These are phyloP conservation scores for Argyra leucocephala DNA, from an alignment of 2,888 invertebrate species.

Conservation along the genomic window DNA sequence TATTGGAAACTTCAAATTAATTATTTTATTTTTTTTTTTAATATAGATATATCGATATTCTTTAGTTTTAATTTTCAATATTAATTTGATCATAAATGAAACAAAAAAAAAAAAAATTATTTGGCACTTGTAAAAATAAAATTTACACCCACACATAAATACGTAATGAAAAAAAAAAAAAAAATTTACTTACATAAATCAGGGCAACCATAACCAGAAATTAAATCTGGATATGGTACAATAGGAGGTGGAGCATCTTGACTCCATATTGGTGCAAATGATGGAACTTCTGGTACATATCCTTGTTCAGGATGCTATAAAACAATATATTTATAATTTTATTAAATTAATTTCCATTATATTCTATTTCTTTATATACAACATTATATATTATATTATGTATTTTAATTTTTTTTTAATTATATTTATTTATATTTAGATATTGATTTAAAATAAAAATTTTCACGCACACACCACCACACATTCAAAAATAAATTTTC, in stretches of 20 bases:
- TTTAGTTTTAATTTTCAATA: too few relatives aligned
- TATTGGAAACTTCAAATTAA: too few relatives aligned
- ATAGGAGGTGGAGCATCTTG: conserved; percentile 50
- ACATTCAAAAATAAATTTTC: conserved; percentile 15
- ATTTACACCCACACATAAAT: background rate
- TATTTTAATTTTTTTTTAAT: conserved; percentile 7
- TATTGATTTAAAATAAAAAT: background rate
- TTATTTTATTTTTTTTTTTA: too few relatives aligned
- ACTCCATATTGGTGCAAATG: conserved; percentile 42
- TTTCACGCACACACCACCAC: too few relatives aligned
- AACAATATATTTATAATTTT: conserved; percentile 23
- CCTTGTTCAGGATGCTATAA: conserved; percentile 39
- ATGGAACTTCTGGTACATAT: conserved; percentile 42
- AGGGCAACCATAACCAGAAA: conserved; percentile 59
- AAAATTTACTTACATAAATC: conserved; percentile 48
- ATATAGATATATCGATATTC: too few relatives aligned
- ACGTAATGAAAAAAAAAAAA: background rate
- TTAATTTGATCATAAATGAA: too few relatives aligned
- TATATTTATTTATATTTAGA: background rate
- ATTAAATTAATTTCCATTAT: background rate
- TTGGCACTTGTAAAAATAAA: too few relatives aligned
- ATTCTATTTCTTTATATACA: too few relatives aligned
- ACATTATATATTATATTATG: too few relatives aligned
- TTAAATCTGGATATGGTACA: conserved; percentile 58
- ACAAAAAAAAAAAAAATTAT: too few relatives aligned